phyloP scores from a whole-genome alignment of 2,888 invertebrate genomes.

The Orchesellides sinensis region DNA sequence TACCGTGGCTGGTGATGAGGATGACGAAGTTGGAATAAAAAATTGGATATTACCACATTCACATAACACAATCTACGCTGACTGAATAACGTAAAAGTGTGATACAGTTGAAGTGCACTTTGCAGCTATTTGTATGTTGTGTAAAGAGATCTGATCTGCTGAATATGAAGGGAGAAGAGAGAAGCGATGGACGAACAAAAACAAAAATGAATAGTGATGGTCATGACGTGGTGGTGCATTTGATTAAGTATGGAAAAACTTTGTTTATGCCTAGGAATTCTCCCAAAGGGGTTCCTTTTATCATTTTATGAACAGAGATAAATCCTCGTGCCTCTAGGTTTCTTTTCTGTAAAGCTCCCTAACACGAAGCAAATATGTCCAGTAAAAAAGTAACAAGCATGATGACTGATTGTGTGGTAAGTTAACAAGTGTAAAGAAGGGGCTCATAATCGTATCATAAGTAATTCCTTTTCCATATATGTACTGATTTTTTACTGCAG shows the following conservation, averaged over 20 bases:
- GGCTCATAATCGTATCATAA: too few relatives aligned
- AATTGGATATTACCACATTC: constrained; percentile 4
- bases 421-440: constrained; percentile 35
- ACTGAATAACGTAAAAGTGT: constrained; percentile 25
- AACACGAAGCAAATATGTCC: not conserved
- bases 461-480: too few relatives aligned
- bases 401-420: constrained; percentile 43
- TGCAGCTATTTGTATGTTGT: too few relatives aligned
- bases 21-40: constrained; percentile 29
- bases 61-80: constrained; percentile 24
- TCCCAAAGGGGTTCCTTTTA: not conserved
- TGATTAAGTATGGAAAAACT: constrained; percentile 58
- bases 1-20: constrained; percentile 6
- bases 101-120: constrained; percentile 52
- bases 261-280: constrained; percentile 31
- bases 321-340: not conserved
- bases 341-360: not conserved
- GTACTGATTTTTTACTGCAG: too few relatives aligned
- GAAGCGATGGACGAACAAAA: constrained; percentile 13
- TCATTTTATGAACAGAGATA: not conserved
- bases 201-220: constrained; percentile 55
- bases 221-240: constrained; percentile 58
- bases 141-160: constrained; percentile 3
- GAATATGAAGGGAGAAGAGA: constrained; percentile 12
- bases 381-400: constrained; percentile 15